Conservation (phyloP, 2,797 vertebrate genomes). For the Pseudocheirus occidentalis region DNA sequence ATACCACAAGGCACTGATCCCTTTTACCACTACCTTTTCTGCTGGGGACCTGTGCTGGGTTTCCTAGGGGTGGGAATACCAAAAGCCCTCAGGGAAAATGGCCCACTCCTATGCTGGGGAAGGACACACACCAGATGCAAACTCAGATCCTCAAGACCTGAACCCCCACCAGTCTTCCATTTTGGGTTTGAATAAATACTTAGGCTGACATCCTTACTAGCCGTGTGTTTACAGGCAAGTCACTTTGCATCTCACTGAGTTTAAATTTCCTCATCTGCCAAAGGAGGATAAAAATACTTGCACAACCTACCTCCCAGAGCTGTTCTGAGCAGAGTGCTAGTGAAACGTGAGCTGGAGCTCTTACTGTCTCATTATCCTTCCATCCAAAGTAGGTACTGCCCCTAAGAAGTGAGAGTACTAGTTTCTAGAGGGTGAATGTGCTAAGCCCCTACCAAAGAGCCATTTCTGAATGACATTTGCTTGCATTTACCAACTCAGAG, state of each 20-base stretch:
- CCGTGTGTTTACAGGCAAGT: neutral
- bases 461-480: neutral
- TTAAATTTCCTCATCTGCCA: neutral
- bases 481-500: neutral
- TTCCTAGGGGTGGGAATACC: neutral
- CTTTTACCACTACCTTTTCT: neutral
- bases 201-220: neutral
- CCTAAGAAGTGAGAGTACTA: neutral
- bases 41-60: neutral
- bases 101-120: neutral
- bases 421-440: neutral
- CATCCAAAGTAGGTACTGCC: neutral
- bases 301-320: neutral
- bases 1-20: neutral
- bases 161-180: neutral
- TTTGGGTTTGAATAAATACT: neutral
- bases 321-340: neutral
- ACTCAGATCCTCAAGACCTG: neutral
- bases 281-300: neutral
- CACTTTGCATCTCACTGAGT: neutral
- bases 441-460: neutral
- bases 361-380: neutral
- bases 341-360: neutral
- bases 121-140: neutral
- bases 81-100: neutral